Conservation (phyloP, 2,888 invertebrate species). For the Melanostoma mellinum region DNA sequence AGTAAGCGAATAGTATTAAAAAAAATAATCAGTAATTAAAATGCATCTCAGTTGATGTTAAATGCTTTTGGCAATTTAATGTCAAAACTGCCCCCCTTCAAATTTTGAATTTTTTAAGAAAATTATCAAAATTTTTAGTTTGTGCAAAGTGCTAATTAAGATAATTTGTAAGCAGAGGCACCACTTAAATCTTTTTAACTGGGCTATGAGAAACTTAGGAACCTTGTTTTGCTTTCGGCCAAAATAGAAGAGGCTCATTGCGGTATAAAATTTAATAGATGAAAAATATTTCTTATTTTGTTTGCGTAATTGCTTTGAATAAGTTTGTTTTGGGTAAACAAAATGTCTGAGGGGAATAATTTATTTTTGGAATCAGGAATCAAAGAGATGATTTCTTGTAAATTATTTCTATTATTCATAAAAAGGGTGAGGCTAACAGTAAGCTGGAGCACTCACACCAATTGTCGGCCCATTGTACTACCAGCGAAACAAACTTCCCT, state of each 20-base stretch:
- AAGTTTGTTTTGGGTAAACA: too few species aligned
- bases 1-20: too few species aligned
- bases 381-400: too few species aligned
- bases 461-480: too few species aligned
- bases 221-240: neutral
- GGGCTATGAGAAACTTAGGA: conserved; percentile 9
- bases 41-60: too few species aligned
- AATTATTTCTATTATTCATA: too few species aligned
- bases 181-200: neutral
- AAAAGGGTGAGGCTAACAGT: too few species aligned
- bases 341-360: too few species aligned
- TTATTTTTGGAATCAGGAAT: too few species aligned
- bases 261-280: neutral
- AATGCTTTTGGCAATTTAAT: neutral
- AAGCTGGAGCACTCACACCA: too few species aligned
- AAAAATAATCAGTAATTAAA: too few species aligned
- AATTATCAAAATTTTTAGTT: conserved; percentile 1
- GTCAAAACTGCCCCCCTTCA: neutral
- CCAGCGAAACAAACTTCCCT: too few species aligned
- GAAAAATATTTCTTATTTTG: conserved; percentile 1
- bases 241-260: conserved; percentile 8
- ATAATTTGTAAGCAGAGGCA: conserved; percentile 14
- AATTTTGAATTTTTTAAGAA: neutral
- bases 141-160: neutral
- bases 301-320: neutral